Percentiles rank a stretch among this genome's conserved stretches.
phyloP scores from a whole-genome alignment of 2,888 invertebrate species.

The Strigamia crassipes region DNA sequence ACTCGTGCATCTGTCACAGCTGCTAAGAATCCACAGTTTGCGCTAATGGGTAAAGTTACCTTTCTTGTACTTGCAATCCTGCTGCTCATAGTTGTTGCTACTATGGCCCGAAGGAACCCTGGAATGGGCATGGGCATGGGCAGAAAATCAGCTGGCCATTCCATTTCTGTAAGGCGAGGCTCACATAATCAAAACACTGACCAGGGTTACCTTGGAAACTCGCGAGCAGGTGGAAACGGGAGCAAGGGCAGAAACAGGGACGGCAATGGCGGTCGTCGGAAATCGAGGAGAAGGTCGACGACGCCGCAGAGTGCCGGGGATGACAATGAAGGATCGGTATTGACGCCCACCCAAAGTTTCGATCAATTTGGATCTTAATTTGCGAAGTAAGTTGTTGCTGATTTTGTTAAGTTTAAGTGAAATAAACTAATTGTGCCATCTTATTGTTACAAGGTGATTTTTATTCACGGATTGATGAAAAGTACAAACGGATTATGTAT shows the following conservation, averaged over 20 bases:
- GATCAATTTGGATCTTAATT: background rate
- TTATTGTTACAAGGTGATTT: background rate
- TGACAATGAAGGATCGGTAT: background rate
- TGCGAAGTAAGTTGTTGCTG: background rate
- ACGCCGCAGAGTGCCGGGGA: background rate
- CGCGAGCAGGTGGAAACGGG: background rate
- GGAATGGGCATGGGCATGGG: constrained; percentile 4
- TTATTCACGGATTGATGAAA: background rate
- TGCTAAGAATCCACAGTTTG: background rate
- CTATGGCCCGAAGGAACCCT: constrained; percentile 5
- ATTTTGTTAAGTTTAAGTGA: background rate
- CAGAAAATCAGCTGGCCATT: background rate
- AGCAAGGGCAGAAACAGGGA: background rate
- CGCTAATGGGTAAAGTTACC: background rate
- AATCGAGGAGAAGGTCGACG: background rate
- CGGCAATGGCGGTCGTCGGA: background rate
- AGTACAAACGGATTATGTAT: background rate
- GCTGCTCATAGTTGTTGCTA: background rate
- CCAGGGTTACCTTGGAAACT: background rate
- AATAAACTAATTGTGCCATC: background rate
- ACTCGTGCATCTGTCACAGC: background rate
- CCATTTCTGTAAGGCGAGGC: background rate
- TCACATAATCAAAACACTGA: background rate
- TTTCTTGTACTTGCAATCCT: background rate
- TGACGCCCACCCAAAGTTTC: background rate